These are phyloP conservation scores for Drosophila trapezifrons DNA, from an alignment of 1,140 invertebrate genomes.

Conservation along the genomic window DNA sequence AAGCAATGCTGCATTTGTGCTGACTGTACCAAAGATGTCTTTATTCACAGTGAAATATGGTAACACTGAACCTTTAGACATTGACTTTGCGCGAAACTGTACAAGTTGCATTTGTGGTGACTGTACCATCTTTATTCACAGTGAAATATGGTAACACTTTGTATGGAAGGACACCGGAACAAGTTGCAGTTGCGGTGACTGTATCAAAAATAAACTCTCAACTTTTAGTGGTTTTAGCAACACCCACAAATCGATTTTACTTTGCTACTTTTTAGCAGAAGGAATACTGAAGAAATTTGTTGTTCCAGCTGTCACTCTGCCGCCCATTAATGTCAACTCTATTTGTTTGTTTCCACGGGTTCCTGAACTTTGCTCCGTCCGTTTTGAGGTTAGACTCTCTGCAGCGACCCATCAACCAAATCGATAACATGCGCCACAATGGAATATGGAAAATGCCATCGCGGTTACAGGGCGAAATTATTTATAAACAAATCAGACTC, in stretches of 20 bases:
- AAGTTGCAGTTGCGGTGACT: not conserved
- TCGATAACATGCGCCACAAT: slow-evolving; percentile 41
- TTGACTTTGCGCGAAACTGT: too few relatives aligned
- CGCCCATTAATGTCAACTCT: slow-evolving; percentile 30
- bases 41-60: not conserved
- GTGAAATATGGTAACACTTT: too few relatives aligned
- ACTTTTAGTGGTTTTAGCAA: not conserved
- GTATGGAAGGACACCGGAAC: not conserved
- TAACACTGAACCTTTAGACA: not conserved
- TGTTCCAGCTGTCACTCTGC: slow-evolving; percentile 1
- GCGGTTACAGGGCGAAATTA: slow-evolving; percentile 25
- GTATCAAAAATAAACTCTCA: not conserved
- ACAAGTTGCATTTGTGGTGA: not conserved
- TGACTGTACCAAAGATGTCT: not conserved
- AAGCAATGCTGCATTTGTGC: not conserved
- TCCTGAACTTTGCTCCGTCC: slow-evolving; percentile 35
- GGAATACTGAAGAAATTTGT: not conserved
- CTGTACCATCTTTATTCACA: too few relatives aligned
- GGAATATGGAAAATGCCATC: slow-evolving; percentile 20
- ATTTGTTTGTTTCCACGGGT: slow-evolving; percentile 4
- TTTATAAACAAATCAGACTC: slow-evolving; percentile 68
- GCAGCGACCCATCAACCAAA: slow-evolving; percentile 15
- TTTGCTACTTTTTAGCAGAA: not conserved
- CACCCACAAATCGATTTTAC: slow-evolving; percentile 4
- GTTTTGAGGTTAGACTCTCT: slow-evolving; percentile 30